phyloP scores from a whole-genome alignment of 1,140 invertebrate genomes.

The Steinernema feltiae region DNA sequence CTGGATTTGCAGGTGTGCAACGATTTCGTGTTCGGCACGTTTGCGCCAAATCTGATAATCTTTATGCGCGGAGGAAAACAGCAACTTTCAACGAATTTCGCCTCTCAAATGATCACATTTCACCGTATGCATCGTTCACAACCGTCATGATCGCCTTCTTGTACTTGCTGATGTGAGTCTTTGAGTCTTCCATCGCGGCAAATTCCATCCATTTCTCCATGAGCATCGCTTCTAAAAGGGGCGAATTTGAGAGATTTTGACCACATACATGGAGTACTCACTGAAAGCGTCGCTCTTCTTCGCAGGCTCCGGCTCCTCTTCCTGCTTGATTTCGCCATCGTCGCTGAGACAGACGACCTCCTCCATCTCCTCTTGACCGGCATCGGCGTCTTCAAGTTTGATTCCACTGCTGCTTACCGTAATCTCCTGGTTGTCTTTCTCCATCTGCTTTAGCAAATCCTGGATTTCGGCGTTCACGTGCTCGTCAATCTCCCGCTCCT shows the following conservation, averaged over 20 bases:
- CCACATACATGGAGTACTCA: no score
- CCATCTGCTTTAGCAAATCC: neutral
- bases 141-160: neutral
- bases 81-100: neutral
- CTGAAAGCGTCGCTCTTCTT: neutral
- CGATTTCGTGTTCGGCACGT: no score
- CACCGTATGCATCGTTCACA: neutral
- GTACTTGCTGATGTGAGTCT: neutral
- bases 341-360: no score
- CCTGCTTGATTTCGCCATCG: no score
- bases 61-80: no score
- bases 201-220: conserved; percentile 4
- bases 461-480: neutral
- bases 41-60: no score
- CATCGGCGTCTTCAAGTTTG: no score
- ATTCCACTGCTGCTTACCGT: no score
- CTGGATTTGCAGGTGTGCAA: no score
- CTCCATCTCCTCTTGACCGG: neutral
- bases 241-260: no score
- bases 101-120: neutral
- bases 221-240: neutral
- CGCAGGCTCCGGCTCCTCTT: neutral
- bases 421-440: neutral
- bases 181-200: neutral
- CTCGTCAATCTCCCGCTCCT: neutral